Base-by-base conservation (phyloP, 1,140 invertebrate genomes). In the Drosophila novamexicana region DNA sequence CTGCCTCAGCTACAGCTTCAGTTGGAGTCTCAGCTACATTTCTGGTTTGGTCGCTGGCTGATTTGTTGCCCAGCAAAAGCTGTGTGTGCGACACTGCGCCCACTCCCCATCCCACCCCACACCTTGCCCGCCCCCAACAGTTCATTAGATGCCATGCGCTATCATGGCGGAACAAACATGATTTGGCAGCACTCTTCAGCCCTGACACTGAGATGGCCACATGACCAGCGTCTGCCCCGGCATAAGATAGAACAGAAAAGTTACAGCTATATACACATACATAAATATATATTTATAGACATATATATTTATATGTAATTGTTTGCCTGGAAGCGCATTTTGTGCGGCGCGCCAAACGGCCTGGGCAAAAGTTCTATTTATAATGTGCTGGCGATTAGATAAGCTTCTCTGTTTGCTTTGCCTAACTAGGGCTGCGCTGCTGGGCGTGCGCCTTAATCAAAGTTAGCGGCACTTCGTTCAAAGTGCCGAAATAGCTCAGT, bases 401-500 rank as follows among this genome's bases (percentile, higher is more conserved):
- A 88, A 83, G 83, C 59, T 32, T 39, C 53, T 0, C 44, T 29
- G 18, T 57, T 44, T 52, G 12, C 10, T 42, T 18, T 44, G 32
- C 7, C 9, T 18, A 36, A 22, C 45, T 7, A 7, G 29, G 44
- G 1, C 16, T 16, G 29, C 7, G 9, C 9, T n/a, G n/a, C 36
- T 22, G 22, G 7, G 9, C 42, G 22, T 34, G 39, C n/a, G 34
- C 2, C 10, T 66, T 45, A 22, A 4, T 1, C 6, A 9, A 12
- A 49, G 7, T 71, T 71, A 22, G 58, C 10, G 8, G 6, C 7
- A 0, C 0, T 0, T 0, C 1, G 1, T 3, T 0, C 61, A 69
- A 5, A 12, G 29, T 53, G 95, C 94, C 95, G 95, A 95, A 95
- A 95, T 95, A 95, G 95, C 94, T 95, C 95, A 95, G 95, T 95